phyloP scores from a whole-genome alignment of 2,888 invertebrate species.

The Cepaea hortensis region DNA sequence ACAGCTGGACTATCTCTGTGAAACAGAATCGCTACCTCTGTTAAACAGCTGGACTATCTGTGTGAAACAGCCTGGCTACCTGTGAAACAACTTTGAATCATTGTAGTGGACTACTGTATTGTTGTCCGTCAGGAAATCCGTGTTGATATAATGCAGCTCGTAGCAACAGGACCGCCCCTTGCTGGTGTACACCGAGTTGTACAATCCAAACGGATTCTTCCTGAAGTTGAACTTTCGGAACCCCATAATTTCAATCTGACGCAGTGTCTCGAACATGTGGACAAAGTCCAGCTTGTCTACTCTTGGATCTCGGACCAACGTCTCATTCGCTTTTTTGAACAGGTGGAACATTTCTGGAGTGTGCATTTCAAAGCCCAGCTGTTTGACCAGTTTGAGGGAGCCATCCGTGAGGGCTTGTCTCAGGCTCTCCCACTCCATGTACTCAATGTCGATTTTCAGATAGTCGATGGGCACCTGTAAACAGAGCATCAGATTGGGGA shows the following conservation, averaged over 20 bases:
- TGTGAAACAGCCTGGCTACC: neutral
- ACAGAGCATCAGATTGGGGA: slow-evolving; percentile 1
- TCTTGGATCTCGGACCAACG: neutral
- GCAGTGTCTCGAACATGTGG: slow-evolving; percentile 60
- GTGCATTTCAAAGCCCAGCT: slow-evolving; percentile 69
- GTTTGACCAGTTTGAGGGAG: slow-evolving; percentile 63
- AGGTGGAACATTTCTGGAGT: slow-evolving; percentile 56
- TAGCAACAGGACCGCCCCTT: slow-evolving; percentile 62
- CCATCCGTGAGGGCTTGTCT: slow-evolving; percentile 57
- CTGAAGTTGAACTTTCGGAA: slow-evolving; percentile 67
- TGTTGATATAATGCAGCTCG: slow-evolving; percentile 68
- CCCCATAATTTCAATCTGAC: slow-evolving; percentile 57
- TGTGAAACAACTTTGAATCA: slow-evolving; percentile 51
- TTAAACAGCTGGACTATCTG: neutral
- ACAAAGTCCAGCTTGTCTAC: slow-evolving; percentile 56
- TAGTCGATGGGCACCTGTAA: slow-evolving; percentile 73
- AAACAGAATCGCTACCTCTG: neutral
- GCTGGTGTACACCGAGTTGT: slow-evolving; percentile 54
- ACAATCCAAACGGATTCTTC: slow-evolving; percentile 65
- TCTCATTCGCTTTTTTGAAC: slow-evolving; percentile 23
- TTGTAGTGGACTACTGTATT: slow-evolving; percentile 43
- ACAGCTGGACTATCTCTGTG: neutral
- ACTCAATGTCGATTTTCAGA: slow-evolving; percentile 76
- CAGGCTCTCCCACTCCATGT: slow-evolving; percentile 73
- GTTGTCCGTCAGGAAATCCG: slow-evolving; percentile 58